Percentiles rank a stretch among this genome's conserved stretches.
Conservation (phyloP, 2,888 invertebrate species). For the Meloe dianella region DNA sequence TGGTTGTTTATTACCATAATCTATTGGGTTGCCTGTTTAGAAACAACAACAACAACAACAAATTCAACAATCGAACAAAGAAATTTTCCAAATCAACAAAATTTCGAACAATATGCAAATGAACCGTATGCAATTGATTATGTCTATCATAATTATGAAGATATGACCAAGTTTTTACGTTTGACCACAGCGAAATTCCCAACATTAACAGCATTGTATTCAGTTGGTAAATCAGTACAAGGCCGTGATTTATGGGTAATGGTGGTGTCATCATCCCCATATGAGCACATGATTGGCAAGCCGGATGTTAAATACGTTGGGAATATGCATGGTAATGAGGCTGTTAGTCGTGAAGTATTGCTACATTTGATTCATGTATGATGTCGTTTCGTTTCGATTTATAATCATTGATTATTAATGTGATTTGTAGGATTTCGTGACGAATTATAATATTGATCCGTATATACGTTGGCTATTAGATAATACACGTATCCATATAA, state of each 20-base stretch:
- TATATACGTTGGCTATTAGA: slow-evolving; percentile 91
- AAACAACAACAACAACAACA: not conserved
- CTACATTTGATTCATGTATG: slow-evolving; percentile 86
- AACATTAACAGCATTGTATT: slow-evolving; percentile 87
- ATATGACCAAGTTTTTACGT: slow-evolving; percentile 81
- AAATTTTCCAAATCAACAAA: not conserved
- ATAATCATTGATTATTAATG: too few species aligned
- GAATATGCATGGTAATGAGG: slow-evolving; percentile 96
- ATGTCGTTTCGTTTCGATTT: too few species aligned
- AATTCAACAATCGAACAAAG: not conserved
- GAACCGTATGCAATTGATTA: slow-evolving; percentile 68
- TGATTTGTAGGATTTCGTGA: slow-evolving; percentile 81
- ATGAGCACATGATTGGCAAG: slow-evolving; percentile 91
- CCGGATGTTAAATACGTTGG: slow-evolving; percentile 98
- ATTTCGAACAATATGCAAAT: slow-evolving; percentile 5
- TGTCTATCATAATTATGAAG: slow-evolving; percentile 86
- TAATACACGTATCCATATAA: slow-evolving; percentile 93
- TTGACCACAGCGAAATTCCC: slow-evolving; percentile 82
- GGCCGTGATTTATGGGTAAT: slow-evolving; percentile 94
- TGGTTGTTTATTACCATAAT: not conserved
- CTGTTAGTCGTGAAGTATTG: slow-evolving; percentile 92
- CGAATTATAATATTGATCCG: slow-evolving; percentile 80
- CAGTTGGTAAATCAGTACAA: slow-evolving; percentile 92
- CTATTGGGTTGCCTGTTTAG: not conserved
- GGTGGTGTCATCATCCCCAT: slow-evolving; percentile 88